Evolutionary conservation across 2,888 invertebrate species (phyloP), one percentile per base, ranked within the genome.

Genomic region (Nemurella pictetii): DNA sequence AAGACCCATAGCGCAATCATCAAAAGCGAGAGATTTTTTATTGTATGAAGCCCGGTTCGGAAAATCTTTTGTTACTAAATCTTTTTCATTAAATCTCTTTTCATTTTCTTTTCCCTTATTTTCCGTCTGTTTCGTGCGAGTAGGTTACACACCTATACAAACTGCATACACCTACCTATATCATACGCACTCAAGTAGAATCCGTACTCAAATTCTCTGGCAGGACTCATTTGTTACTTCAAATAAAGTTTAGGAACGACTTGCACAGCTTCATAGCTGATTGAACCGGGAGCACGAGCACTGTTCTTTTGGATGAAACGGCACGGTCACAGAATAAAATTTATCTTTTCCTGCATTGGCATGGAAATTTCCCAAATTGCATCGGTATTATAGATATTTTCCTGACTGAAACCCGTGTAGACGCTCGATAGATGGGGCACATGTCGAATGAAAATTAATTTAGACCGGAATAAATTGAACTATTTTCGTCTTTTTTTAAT

Each of bases 11-110:
- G 55, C 72, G 29, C 82, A 83, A 85, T 32, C 82, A 82, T 85
- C 85, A 77, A 78, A 85, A 32, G 78, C 27, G 35, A 36, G 30
- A 20, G 73, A 36, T 12, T 82, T 83, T 77, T 28, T 84, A 74
- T 82, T 74, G 55, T 78, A 78, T 1, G 28, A 55, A 80, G 72
- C 36, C 12, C 15, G 78, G 35, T 81, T 29, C 72, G 73, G 27
- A 81, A 75, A 81, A 27, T 77, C 85, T 85, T 84, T 85, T 85
- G 85, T 85, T 81, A 83, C 83, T 85, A 85, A 83, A 85, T 85
- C 82, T 85, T 81, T 81, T 83, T 85, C 82, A 85, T 85, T 85
- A 85, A 85, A 85, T 85, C 74, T 72, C 72, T 25, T 72, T 84
- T 80, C 35, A 83, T 83, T 77, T 32, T 36, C 55, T 84, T 84